Percentiles rank a stretch among this genome's conserved stretches.
Conservation (phyloP, 2,888 invertebrate genomes). For the Amphipyra tragopoginis region DNA sequence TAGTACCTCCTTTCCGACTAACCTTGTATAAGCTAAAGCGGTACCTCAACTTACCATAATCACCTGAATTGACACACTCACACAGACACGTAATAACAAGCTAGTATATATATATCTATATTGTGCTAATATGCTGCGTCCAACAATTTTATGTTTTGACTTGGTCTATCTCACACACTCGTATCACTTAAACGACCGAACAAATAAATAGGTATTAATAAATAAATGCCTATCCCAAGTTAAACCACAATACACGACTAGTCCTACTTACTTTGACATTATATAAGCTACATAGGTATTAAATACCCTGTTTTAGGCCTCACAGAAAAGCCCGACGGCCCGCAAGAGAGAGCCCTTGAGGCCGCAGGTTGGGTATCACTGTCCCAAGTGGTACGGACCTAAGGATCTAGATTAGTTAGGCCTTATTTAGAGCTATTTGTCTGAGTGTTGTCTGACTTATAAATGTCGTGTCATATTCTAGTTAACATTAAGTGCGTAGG, state of each 20-base stretch:
- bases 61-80: no score
- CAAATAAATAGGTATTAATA: no score
- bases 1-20: no score
- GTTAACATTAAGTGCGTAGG: slow-evolving; percentile 32
- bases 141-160: no score
- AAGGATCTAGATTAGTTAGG: slow-evolving; percentile 45
- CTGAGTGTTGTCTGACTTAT: slow-evolving; percentile 23
- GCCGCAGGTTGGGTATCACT: slow-evolving; percentile 35
- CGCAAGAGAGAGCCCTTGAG: slow-evolving; percentile 16
- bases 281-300: slow-evolving; percentile 41
- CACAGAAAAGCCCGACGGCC: slow-evolving; percentile 25
- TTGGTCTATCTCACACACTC: no score
- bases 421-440: slow-evolving; percentile 36
- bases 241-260: slow-evolving; percentile 15
- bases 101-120: no score
- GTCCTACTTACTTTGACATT: slow-evolving; percentile 23
- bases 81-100: no score
- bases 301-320: slow-evolving; percentile 37
- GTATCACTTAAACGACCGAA: no score
- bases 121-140: no score
- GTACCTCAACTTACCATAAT: no score
- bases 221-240: slow-evolving; percentile 23
- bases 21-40: no score
- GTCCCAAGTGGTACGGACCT: slow-evolving; percentile 21
- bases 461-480: slow-evolving; percentile 29